Percentiles rank a stretch among this genome's conserved stretches.
Evolutionary conservation across 2,113 vertebrate genomes (phyloP).

Genomic region (Vidua chalybeata): DNA sequence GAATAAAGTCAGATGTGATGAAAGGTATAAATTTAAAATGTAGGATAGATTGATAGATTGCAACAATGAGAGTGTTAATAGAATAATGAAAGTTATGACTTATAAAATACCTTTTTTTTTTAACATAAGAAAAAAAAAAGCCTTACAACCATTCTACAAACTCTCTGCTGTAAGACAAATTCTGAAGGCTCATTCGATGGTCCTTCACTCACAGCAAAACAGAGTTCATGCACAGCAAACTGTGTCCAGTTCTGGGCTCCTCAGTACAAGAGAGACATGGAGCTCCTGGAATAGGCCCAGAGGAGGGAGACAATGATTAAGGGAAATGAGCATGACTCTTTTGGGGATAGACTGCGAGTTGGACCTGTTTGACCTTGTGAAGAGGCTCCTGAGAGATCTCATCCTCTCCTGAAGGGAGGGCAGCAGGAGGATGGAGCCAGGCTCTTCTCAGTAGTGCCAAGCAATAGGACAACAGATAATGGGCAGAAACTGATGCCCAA

Average conservation of each 20-base stretch:
- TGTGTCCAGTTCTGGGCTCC: not conserved
- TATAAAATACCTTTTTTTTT: not conserved
- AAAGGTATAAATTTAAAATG: not conserved
- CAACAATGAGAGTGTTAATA: not conserved
- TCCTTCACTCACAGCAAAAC: not conserved
- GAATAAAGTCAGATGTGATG: not conserved
- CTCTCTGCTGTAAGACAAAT: not conserved
- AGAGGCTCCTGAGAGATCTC: fast-evolving
- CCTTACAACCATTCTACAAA: not conserved
- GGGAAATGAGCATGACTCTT: not conserved
- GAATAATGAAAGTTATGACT: not conserved
- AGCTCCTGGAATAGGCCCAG: not conserved
- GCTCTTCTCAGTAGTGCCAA: not conserved
- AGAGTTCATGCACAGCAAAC: not conserved
- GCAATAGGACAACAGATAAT: not conserved
- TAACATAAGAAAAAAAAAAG: not conserved
- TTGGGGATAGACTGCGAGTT: not conserved
- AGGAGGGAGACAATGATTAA: fast-evolving
- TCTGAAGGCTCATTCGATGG: not conserved
- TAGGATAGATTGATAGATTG: not conserved
- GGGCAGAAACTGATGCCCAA: not conserved
- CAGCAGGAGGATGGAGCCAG: not conserved
- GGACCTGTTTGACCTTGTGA: fast-evolving
- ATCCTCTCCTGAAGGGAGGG: not conserved
- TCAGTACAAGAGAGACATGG: not conserved